Base-by-base conservation (phyloP, 2,797 vertebrate species). In the Ispidina picta region DNA sequence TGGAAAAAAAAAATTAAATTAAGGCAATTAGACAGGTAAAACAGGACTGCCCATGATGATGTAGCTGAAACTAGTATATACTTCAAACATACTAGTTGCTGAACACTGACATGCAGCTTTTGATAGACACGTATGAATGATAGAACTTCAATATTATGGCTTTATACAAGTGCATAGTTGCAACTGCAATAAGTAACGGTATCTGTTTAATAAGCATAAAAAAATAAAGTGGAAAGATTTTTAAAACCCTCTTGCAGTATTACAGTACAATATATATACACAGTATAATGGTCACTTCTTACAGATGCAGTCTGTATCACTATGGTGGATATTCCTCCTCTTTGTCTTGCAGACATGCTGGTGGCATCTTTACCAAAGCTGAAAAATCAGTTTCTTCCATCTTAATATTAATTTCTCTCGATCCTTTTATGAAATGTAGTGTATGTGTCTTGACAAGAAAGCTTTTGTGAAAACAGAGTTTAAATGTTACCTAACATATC, bases 111-210 rank as follows among this genome's bases (percentile, higher is more conserved):
- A 97, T 97, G 97, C 98, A 97, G 97, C 94, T 96, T 93, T 84
- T 83, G 90, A 90, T 63, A 92, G 72, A 96, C 18, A 15, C 54
- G 85, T 83, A 84, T 92, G 94, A 95, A 93, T 90, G 93, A 94
- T 60, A 95, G 15, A 74, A 96, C 88, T 92, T 95, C 94, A 97
- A 97, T 78, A 39, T 84, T 96, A 98, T 97, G 98, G 97, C 98
- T 98, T 98, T 97, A 89, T 96, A 98, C 97, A 97, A 96, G 96
- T 98, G 98, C 98, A 98, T 97, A 97, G 98, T 94, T 97, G 96
- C 97, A 96, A 97, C 96, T 96, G 96, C 94, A 95, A 75, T 95
- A 95, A 96, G 93, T 96, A 96, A 98, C 77, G 92, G 74, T 92
- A 97, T 97, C 96, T 93, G 97, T 97, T 96, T 94, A 94, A 95